A percentile compares a stretch with the other conserved stretches of the same genome.
phyloP scores from a whole-genome alignment of 2,797 vertebrate genomes.

The Poecile montanus region DNA sequence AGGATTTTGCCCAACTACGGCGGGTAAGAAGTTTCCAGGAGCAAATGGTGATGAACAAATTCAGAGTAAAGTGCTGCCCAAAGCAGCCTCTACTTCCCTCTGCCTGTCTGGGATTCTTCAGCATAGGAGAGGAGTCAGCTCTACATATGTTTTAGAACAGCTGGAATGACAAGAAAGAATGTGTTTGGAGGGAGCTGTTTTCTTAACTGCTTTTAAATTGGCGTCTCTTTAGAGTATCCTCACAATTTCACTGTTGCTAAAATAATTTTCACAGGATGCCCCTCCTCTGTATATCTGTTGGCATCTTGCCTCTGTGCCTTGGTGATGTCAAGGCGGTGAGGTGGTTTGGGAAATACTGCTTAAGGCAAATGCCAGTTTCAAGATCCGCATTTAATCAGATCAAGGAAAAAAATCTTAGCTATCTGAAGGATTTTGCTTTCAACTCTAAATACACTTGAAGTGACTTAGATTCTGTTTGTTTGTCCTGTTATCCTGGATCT shows the following conservation, averaged over 20 bases:
- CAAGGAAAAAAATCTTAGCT: background rate
- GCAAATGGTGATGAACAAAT: background rate
- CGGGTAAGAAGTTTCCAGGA: background rate
- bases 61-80: background rate
- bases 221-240: background rate
- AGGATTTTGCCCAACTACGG: background rate
- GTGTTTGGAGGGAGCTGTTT: background rate
- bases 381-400: background rate
- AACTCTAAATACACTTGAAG: background rate
- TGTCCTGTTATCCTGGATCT: background rate
- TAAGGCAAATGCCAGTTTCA: background rate
- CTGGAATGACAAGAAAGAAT: background rate
- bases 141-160: background rate
- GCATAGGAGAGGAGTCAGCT: background rate
- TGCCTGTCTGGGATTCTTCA: background rate
- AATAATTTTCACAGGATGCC: background rate
- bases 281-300: fast-evolving
- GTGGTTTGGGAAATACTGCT: background rate
- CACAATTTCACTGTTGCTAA: background rate
- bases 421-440: background rate
- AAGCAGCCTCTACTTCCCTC: background rate
- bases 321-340: background rate
- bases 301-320: background rate
- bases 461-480: background rate
- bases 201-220: background rate